Conservation (phyloP, 2,888 invertebrate species). For the Megastigmus dorsalis region DNA sequence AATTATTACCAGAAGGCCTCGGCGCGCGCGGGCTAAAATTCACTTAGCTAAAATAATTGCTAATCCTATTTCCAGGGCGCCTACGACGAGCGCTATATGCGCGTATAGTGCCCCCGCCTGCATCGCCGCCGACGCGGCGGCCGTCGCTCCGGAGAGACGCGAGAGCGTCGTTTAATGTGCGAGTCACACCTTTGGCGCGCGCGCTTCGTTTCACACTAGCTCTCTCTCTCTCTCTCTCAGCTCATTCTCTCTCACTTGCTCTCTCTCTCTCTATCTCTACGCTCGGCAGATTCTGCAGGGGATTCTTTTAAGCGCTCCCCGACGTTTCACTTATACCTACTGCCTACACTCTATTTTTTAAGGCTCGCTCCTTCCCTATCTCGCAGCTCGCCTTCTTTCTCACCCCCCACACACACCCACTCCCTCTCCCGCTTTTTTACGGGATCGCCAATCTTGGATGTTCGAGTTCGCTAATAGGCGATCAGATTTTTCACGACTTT, state of each 20-base stretch:
- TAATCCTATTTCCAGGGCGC: slow-evolving; percentile 29
- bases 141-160: no score
- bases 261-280: no score
- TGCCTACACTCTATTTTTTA: neutral
- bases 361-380: neutral
- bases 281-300: no score
- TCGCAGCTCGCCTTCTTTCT: neutral
- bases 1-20: neutral
- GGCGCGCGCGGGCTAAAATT: slow-evolving; percentile 3
- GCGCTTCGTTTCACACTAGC: no score
- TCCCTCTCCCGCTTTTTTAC: neutral
- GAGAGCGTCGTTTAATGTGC: slow-evolving; percentile 3
- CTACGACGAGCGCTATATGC: neutral
- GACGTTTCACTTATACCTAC: neutral
- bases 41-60: slow-evolving; percentile 42
- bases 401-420: neutral
- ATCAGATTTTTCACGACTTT: slow-evolving; percentile 16
- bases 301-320: neutral
- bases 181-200: slow-evolving; percentile 8
- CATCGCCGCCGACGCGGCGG: no score
- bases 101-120: no score
- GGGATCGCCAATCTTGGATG: neutral
- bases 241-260: no score
- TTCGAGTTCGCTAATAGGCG: neutral
- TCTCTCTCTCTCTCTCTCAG: no score